These are phyloP conservation scores for Drosophila truncata DNA, from an alignment of 1,140 invertebrate species.

Conservation along the genomic window DNA sequence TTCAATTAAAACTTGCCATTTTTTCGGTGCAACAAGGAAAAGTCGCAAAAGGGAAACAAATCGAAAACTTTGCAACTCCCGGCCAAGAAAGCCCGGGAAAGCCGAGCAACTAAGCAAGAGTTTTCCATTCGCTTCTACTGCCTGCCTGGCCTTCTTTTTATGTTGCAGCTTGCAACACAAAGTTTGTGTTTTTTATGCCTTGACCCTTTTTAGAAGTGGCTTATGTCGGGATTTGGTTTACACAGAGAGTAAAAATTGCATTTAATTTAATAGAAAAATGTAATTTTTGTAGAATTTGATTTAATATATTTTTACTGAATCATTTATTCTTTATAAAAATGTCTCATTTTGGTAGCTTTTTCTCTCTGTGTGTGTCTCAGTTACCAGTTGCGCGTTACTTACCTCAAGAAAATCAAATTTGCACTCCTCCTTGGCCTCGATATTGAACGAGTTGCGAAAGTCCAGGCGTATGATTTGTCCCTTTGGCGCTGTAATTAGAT, in stretches of 20 bases:
- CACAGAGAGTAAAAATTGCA: background rate
- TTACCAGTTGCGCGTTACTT: slow-evolving; percentile 50
- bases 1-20: slow-evolving; percentile 76
- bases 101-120: slow-evolving; percentile 45
- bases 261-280: background rate
- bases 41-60: slow-evolving; percentile 55
- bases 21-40: slow-evolving; percentile 36
- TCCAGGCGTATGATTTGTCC: slow-evolving; percentile 92
- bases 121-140: slow-evolving; percentile 12
- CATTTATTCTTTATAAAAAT: background rate
- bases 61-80: slow-evolving; percentile 49
- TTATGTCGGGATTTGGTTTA: slow-evolving; percentile 8
- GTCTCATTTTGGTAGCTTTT: background rate
- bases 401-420: slow-evolving; percentile 94
- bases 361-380: slow-evolving; percentile 10
- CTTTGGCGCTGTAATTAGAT: slow-evolving; percentile 89
- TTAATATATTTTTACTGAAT: background rate
- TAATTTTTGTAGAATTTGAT: background rate
- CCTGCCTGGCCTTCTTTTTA: background rate
- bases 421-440: slow-evolving; percentile 91
- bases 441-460: slow-evolving; percentile 92
- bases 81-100: slow-evolving; percentile 17
- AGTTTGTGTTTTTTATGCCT: slow-evolving; percentile 42
- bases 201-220: slow-evolving; percentile 21
- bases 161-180: slow-evolving; percentile 32